These are phyloP conservation scores for Atopsyche davidsoni DNA, from an alignment of 1,140 invertebrate species.

Conservation along the genomic window DNA sequence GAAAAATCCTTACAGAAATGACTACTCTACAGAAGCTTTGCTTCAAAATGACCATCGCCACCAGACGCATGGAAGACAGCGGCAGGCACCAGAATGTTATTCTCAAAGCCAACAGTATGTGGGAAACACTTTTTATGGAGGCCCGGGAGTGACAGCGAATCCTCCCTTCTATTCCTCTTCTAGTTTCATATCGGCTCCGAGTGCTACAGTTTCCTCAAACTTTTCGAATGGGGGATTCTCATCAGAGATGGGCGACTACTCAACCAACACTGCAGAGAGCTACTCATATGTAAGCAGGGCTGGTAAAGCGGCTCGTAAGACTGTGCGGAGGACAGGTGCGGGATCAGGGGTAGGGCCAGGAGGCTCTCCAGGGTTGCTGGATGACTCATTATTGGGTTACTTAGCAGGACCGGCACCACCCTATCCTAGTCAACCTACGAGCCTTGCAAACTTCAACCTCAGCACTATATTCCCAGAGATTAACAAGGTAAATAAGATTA, in stretches of 20 bases:
- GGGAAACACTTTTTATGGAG: conserved; percentile 16
- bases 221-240: conserved; percentile 20
- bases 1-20: conserved; percentile 39
- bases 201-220: conserved; percentile 7
- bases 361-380: conserved; percentile 4
- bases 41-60: conserved; percentile 37
- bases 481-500: conserved; percentile 58
- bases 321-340: neutral
- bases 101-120: conserved; percentile 19
- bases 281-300: neutral
- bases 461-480: conserved; percentile 66
- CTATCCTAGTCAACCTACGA: conserved; percentile 36
- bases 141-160: conserved; percentile 7
- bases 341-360: neutral
- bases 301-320: too few relatives aligned
- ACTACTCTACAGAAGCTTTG: conserved; percentile 51
- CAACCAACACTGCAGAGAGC: conserved; percentile 10
- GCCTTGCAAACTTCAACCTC: conserved; percentile 61
- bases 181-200: conserved; percentile 18
- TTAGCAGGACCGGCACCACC: conserved; percentile 13
- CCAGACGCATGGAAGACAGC: conserved; percentile 17
- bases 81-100: conserved; percentile 15
- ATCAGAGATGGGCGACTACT: conserved; percentile 20
- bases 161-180: conserved; percentile 25
- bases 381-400: conserved; percentile 27